Evolutionary conservation across 2,797 vertebrate species (phyloP).

Genomic region (Sebastes ruberrimus): DNA sequence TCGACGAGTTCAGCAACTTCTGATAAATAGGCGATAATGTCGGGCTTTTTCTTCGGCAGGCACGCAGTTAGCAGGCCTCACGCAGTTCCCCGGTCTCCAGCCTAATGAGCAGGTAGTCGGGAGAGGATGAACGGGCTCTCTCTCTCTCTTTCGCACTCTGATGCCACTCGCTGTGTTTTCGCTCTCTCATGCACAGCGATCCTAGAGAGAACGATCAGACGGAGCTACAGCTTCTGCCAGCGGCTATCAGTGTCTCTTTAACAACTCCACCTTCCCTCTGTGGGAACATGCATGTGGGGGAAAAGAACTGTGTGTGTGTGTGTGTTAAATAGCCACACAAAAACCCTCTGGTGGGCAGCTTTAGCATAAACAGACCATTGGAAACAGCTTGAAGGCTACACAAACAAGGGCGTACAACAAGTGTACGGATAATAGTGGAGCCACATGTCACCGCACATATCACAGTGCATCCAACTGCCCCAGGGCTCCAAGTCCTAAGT

Average conservation of each 20-base stretch:
- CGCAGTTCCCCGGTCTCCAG: conserved; percentile 27
- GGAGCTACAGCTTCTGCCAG: conserved; percentile 46
- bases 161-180: conserved; percentile 50
- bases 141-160: not conserved
- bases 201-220: conserved; percentile 65
- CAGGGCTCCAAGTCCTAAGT: conserved; percentile 57
- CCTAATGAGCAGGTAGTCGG: conserved; percentile 59
- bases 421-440: conserved; percentile 14
- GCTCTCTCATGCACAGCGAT: conserved; percentile 36
- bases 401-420: conserved; percentile 49
- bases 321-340: conserved; percentile 36
- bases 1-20: conserved; percentile 56
- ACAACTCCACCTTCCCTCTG: conserved; percentile 46
- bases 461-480: conserved; percentile 53
- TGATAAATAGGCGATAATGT: conserved; percentile 63
- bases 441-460: conserved; percentile 61
- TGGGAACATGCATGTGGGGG: conserved; percentile 28
- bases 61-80: conserved; percentile 19
- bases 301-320: not conserved
- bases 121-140: conserved; percentile 20
- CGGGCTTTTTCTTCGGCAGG: conserved; percentile 33
- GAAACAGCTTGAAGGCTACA: conserved; percentile 37
- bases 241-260: conserved; percentile 59
- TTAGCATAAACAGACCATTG: conserved; percentile 46
- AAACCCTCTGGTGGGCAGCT: conserved; percentile 24